phyloP scores from a whole-genome alignment of 2,113 vertebrate species.

The Phaethornis superciliosus region DNA sequence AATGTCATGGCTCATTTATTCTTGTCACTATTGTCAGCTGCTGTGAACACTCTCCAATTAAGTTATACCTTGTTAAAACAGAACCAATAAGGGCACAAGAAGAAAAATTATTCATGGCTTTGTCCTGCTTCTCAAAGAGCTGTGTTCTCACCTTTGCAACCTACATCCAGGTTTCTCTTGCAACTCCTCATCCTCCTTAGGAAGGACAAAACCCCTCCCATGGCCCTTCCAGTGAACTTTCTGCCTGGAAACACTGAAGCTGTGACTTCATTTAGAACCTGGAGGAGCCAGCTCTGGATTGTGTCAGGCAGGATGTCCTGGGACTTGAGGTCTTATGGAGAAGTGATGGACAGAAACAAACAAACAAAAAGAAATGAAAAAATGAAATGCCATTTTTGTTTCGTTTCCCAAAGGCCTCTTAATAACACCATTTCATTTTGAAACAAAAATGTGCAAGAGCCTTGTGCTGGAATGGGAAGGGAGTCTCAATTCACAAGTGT shows the following conservation, averaged over 20 bases:
- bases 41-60: neutral
- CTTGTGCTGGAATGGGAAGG: slow-evolving; percentile 1
- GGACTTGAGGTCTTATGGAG: slow-evolving; percentile 20
- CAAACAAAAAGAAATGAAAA: neutral
- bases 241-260: neutral
- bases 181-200: neutral
- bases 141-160: neutral
- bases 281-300: slow-evolving; percentile 36
- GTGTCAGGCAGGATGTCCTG: slow-evolving; percentile 19
- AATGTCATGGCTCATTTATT: slow-evolving; percentile 1
- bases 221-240: slow-evolving; percentile 29
- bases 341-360: neutral
- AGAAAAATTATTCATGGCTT: neutral
- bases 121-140: neutral
- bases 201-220: neutral
- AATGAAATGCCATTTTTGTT: neutral
- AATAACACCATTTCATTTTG: neutral
- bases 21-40: neutral
- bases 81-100: neutral
- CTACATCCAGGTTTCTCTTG: neutral
- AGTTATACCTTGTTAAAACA: neutral
- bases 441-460: slow-evolving; percentile 16
- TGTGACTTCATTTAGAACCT: slow-evolving; percentile 6
- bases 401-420: slow-evolving; percentile 38
- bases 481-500: slow-evolving; percentile 47